Evolutionary conservation across 2,888 invertebrate species (phyloP).

Genomic region (Gymnocheta viridis): DNA sequence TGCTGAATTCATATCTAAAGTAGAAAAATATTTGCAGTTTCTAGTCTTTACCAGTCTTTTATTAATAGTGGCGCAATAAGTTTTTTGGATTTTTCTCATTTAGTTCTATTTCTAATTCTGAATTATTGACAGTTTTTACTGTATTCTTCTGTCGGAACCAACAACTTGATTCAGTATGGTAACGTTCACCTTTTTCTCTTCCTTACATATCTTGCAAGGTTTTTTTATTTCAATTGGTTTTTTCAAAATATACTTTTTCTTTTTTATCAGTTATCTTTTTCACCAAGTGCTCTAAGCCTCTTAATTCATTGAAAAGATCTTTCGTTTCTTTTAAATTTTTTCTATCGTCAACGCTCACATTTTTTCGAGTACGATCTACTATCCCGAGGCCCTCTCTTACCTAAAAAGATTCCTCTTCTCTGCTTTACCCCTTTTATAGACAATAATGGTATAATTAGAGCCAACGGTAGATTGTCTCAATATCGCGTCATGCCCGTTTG

Average conservation of each 20-base stretch:
- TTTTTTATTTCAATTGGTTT: constrained; percentile 41
- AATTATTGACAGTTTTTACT: constrained; percentile 15
- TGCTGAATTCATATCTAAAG: too few species aligned
- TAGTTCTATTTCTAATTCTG: constrained; percentile 10
- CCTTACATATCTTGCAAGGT: constrained; percentile 43
- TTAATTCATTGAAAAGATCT: constrained; percentile 75
- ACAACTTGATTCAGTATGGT: constrained; percentile 27
- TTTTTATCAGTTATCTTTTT: constrained; percentile 10
- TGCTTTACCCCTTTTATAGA: too few species aligned
- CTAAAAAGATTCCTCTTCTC: too few species aligned
- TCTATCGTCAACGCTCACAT: too few species aligned
- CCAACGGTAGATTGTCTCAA: too few species aligned
- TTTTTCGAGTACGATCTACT: too few species aligned
- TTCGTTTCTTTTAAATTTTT: constrained; percentile 72
- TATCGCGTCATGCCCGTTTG: too few species aligned
- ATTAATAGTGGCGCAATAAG: constrained; percentile 59
- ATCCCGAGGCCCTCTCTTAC: too few species aligned
- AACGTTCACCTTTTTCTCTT: constrained; percentile 21
- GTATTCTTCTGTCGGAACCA: constrained; percentile 21
- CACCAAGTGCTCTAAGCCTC: constrained; percentile 58
- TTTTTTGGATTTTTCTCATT: constrained; percentile 47
- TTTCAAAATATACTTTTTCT: constrained; percentile 2
- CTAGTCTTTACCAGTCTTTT: too few species aligned
- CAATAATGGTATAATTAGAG: too few species aligned
- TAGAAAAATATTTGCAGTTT: too few species aligned